phyloP scores from a whole-genome alignment of 2,797 vertebrate species.

The Antrozous pallidus region DNA sequence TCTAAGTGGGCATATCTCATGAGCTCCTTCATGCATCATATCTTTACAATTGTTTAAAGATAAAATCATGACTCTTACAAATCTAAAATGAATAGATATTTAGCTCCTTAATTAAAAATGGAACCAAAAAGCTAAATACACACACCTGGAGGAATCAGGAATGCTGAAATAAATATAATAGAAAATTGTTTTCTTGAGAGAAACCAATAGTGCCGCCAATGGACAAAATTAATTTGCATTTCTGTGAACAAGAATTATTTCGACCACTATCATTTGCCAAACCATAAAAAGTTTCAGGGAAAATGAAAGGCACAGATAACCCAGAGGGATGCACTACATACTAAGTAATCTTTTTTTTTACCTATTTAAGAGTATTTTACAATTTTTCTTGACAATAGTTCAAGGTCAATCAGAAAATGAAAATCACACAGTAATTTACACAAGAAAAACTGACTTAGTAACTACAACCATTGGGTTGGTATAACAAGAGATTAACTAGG shows the following conservation, averaged over 20 bases:
- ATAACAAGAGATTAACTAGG: neutral
- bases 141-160: neutral
- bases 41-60: neutral
- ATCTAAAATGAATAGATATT: constrained; percentile 10
- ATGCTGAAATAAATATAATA: neutral
- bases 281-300: neutral
- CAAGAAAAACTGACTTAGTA: neutral
- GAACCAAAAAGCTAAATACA: neutral
- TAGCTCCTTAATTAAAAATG: neutral
- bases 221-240: neutral
- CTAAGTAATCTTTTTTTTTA: neutral
- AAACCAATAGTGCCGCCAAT: neutral
- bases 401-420: neutral
- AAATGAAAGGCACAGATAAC: neutral
- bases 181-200: neutral
- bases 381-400: neutral
- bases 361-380: neutral
- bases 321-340: neutral
- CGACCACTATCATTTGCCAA: neutral
- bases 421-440: constrained; percentile 8
- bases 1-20: neutral
- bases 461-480: neutral
- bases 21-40: neutral
- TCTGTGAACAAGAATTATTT: neutral
- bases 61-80: neutral